phyloP scores from a whole-genome alignment of 2,113 vertebrate species.

The Talpa occidentalis region DNA sequence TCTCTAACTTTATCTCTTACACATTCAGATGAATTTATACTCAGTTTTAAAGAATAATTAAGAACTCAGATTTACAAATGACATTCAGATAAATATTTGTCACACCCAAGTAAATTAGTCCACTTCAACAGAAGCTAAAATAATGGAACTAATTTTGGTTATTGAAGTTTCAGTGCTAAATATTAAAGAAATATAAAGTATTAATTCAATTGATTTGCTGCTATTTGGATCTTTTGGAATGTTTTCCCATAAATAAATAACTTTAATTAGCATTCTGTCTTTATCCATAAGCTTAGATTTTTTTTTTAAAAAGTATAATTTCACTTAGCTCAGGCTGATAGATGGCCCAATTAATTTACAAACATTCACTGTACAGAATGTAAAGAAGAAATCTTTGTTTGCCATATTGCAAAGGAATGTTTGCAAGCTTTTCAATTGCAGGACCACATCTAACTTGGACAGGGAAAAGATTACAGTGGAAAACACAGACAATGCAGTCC shows the following conservation, averaged over 20 bases:
- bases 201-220: conserved; percentile 79
- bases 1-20: conserved; percentile 52
- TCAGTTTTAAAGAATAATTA: conserved; percentile 81
- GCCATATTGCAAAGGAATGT: not conserved
- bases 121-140: conserved; percentile 76
- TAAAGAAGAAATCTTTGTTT: conserved; percentile 31
- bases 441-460: not conserved
- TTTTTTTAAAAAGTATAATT: conserved; percentile 5
- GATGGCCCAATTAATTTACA: conserved; percentile 59
- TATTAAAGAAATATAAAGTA: conserved; percentile 77
- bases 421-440: not conserved
- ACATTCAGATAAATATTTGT: conserved; percentile 81
- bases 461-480: not conserved
- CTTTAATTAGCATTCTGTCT: conserved; percentile 61
- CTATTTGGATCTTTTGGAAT: conserved; percentile 73
- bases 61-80: conserved; percentile 76
- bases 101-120: conserved; percentile 78
- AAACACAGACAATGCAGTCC: not conserved
- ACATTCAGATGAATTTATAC: conserved; percentile 40
- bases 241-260: conserved; percentile 40
- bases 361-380: not conserved
- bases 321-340: conserved; percentile 29
- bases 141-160: conserved; percentile 84
- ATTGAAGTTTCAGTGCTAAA: conserved; percentile 80
- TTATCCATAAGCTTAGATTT: conserved; percentile 42